Conservation (phyloP, 2,797 vertebrate genomes). For the Gallinago stenura region DNA sequence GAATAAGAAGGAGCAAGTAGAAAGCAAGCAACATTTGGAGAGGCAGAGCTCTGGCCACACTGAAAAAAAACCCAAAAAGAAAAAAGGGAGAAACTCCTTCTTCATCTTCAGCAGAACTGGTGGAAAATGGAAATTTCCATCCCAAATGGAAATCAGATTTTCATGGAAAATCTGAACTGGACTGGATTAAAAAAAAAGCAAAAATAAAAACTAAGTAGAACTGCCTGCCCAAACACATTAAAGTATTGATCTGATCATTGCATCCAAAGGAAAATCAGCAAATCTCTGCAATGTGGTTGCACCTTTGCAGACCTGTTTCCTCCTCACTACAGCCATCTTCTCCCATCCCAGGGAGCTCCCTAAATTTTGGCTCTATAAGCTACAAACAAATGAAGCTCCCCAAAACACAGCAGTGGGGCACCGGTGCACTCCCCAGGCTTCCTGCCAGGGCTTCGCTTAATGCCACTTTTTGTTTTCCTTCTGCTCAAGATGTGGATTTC, state of each 20-base stretch:
- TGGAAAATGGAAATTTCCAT: neutral
- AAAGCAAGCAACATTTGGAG: neutral
- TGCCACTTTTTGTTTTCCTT: neutral
- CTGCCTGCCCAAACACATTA: rapidly evolving
- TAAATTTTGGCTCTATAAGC: neutral
- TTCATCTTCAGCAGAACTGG: neutral
- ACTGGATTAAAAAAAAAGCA: neutral
- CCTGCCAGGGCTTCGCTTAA: neutral
- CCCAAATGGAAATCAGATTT: neutral
- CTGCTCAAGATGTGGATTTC: neutral
- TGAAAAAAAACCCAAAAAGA: neutral
- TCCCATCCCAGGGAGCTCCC: neutral
- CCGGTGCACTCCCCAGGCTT: neutral
- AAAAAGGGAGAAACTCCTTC: neutral
- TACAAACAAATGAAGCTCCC: neutral
- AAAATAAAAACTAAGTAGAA: neutral
- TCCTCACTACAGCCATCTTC: neutral
- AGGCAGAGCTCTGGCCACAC: neutral
- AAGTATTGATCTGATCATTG: neutral
- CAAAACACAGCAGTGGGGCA: neutral
- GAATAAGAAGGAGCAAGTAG: neutral
- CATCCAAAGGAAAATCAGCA: neutral
- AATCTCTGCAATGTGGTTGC: neutral
- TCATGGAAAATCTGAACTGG: neutral
- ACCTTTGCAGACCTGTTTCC: neutral